Evolutionary conservation across 2,888 invertebrate species (phyloP).

Genomic region (Drosophila barbarae): DNA sequence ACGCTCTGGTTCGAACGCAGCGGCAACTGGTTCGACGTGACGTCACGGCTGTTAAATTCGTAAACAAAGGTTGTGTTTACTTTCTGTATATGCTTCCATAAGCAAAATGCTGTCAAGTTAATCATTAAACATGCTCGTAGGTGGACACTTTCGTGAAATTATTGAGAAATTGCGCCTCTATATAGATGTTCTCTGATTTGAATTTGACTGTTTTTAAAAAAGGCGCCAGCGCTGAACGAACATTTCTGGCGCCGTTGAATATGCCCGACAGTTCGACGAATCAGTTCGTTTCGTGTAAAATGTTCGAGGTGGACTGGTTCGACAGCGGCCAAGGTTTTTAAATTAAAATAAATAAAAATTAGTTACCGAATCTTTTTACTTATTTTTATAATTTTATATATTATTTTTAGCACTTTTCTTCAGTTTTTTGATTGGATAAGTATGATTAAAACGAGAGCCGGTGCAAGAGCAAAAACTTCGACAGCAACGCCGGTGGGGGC

Average conservation of each 20-base stretch:
- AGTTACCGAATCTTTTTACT: not conserved
- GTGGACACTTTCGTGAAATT: no score
- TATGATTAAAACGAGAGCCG: conserved; percentile 46
- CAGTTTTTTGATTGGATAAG: not conserved
- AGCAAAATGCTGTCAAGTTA: not conserved
- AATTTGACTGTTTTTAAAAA: not conserved
- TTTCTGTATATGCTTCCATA: not conserved
- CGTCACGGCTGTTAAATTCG: not conserved
- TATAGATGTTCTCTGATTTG: no score
- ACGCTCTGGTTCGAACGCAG: not conserved
- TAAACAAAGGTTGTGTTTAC: no score
- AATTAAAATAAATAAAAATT: not conserved
- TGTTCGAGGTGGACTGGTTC: not conserved
- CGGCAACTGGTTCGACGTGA: not conserved
- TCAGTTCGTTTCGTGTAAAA: not conserved
- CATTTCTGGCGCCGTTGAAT: not conserved
- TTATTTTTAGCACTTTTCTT: not conserved
- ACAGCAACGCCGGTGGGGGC: not conserved
- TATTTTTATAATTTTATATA: not conserved
- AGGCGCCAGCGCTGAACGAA: not conserved
- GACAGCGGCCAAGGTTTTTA: not conserved
- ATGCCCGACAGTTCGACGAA: not conserved
- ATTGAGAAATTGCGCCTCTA: no score
- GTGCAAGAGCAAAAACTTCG: not conserved
- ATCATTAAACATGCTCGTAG: no score